Conservation (phyloP, 2,888 invertebrate species). For the Pseudeuparius sepicola region DNA sequence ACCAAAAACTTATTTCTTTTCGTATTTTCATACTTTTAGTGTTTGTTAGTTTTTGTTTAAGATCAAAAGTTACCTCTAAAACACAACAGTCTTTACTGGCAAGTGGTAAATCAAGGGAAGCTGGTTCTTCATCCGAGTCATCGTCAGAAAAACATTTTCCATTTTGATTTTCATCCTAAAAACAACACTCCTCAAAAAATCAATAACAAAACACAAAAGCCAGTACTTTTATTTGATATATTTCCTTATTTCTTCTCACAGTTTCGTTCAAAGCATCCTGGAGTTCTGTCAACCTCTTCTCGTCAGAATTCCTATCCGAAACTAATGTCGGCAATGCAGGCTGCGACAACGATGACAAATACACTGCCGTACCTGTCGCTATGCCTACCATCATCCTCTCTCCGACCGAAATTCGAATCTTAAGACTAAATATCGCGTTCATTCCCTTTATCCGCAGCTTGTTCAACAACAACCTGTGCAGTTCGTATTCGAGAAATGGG, state of each 20-base stretch:
- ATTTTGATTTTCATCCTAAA: slow-evolving; percentile 32
- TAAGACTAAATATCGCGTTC: slow-evolving; percentile 86
- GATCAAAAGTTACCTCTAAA: slow-evolving; percentile 57
- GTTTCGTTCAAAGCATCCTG: slow-evolving; percentile 61
- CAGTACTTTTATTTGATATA: slow-evolving; percentile 43
- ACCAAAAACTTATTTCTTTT: too few species aligned
- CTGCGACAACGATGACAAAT: slow-evolving; percentile 66
- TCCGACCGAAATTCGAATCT: slow-evolving; percentile 61
- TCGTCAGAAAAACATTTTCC: slow-evolving; percentile 46
- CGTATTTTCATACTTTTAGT: too few species aligned
- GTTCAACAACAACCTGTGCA: slow-evolving; percentile 82
- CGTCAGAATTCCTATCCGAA: slow-evolving; percentile 54
- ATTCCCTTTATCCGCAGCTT: slow-evolving; percentile 89
- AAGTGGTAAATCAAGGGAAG: slow-evolving; percentile 56
- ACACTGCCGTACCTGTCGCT: slow-evolving; percentile 80
- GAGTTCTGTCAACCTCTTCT: slow-evolving; percentile 55
- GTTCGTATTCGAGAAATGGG: slow-evolving; percentile 92
- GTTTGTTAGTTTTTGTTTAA: too few species aligned
- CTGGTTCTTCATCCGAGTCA: slow-evolving; percentile 57
- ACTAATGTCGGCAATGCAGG: slow-evolving; percentile 64
- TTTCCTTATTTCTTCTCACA: slow-evolving; percentile 60
- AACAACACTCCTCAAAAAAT: slow-evolving; percentile 5
- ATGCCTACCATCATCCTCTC: slow-evolving; percentile 81
- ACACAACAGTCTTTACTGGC: slow-evolving; percentile 75
- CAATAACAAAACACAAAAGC: slow-evolving; percentile 2